Evolutionary conservation across 2,113 vertebrate genomes (phyloP).

Genomic region (Colaptes auratus): DNA sequence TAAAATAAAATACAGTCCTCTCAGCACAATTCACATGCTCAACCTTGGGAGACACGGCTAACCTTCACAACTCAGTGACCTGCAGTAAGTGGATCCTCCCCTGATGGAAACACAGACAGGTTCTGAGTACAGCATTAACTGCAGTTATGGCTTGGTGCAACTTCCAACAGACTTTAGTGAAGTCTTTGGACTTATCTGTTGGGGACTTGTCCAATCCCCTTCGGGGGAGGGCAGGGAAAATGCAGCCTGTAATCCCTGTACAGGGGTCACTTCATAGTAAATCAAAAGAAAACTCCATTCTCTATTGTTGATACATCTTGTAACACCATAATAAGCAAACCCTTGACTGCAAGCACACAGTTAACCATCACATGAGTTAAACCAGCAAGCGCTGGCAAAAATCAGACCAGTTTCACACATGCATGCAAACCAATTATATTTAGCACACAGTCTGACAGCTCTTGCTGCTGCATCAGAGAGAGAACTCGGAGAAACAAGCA

Average conservation of each 20-base stretch:
- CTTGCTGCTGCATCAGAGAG: background rate
- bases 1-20: background rate
- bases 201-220: background rate
- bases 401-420: background rate
- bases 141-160: background rate
- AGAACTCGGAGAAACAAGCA: background rate
- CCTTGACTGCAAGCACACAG: background rate
- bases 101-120: background rate
- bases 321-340: background rate
- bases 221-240: background rate
- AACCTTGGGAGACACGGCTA: fast-evolving
- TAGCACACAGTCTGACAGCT: background rate
- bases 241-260: background rate
- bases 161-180: background rate
- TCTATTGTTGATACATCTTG: background rate
- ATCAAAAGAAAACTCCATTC: background rate
- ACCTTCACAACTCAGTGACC: background rate
- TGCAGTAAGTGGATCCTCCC: fast-evolving
- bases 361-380: background rate
- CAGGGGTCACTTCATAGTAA: background rate
- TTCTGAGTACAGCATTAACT: background rate
- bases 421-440: background rate
- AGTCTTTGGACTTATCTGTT: background rate
- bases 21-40: background rate
- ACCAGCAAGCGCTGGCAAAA: background rate